phyloP scores from a whole-genome alignment of 2,797 vertebrate species.

The Pachyuromys duprasi region DNA sequence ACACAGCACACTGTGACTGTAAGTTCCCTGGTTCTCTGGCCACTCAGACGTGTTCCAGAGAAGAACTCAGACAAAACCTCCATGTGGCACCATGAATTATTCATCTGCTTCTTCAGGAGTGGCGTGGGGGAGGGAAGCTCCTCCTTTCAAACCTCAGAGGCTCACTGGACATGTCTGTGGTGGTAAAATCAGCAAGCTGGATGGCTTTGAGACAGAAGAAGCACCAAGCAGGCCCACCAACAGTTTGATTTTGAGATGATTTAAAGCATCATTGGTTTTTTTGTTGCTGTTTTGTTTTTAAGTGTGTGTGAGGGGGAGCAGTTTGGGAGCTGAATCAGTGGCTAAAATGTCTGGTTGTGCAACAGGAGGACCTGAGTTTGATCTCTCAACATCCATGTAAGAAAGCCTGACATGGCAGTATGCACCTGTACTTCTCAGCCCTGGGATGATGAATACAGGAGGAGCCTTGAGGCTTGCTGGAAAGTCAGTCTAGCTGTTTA shows the following conservation, averaged over 20 bases:
- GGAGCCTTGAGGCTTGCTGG: too few species aligned
- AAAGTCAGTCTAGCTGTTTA: background rate
- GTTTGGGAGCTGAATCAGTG: background rate
- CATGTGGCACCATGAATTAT: slow-evolving; percentile 80
- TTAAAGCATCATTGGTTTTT: background rate
- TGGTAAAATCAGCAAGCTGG: slow-evolving; percentile 34
- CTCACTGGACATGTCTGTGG: background rate
- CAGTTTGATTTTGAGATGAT: slow-evolving; percentile 7
- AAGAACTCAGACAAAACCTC: slow-evolving; percentile 77
- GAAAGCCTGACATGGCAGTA: background rate
- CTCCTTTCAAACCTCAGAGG: slow-evolving; percentile 11
- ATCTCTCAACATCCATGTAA: background rate
- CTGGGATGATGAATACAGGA: background rate
- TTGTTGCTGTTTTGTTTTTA: background rate
- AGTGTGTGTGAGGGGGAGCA: background rate
- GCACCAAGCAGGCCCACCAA: background rate
- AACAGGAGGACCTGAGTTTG: background rate
- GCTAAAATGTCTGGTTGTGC: background rate
- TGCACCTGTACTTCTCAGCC: background rate
- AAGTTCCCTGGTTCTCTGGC: slow-evolving; percentile 78
- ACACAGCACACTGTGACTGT: slow-evolving; percentile 83
- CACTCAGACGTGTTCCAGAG: slow-evolving; percentile 44
- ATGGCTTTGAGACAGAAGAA: background rate
- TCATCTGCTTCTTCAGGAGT: slow-evolving; percentile 54
- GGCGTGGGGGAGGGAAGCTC: slow-evolving; percentile 31